Evolutionary conservation across 2,888 invertebrate species (phyloP), one percentile per base, ranked within the genome.

Genomic region (Dryobotodes eremita): DNA sequence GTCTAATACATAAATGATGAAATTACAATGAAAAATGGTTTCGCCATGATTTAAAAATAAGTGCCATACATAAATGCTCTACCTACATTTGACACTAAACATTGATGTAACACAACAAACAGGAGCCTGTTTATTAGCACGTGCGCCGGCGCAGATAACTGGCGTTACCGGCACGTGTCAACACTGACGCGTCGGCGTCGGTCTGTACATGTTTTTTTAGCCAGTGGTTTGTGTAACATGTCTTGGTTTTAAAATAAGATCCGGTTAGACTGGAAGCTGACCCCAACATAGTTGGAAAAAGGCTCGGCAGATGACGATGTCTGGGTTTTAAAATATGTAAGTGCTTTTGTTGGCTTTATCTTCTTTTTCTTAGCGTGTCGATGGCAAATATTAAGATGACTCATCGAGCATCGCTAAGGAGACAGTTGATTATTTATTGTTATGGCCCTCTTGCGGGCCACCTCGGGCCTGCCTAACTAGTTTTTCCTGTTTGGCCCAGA

Each of bases 81-180:
- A 64, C 46, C 26, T n/a, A 69, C 46, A 55, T 13, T 59, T 53
- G 57, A 46, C 69, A 75, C 10, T 62, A 68, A 42, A 72, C 59
- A 55, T 59, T 50, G 23, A 36, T 48, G 8, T 50, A 61, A 23
- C 23, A 70, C 50, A 83, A 59, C 69, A 75, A 75, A 83, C 75
- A 83, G 72, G 20, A 69, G 48, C 59, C 50, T 59, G 61, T 83
- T 55, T 79, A 57, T 23, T 57, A 53, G 71, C 84, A 72, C 84
- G 69, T 70, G 77, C 69, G 77, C 59, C 26, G n/a, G 69, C 82
- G 77, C 82, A 64, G 62, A 72, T 64, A 69, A 26, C 59, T 55
- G 61, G 46, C 23, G n/a, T 23, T 55, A 68, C 59, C 53, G 26
- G 46, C 71, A 69, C 81, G 77, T 82, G 71, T 77, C 76, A 46